Percentiles rank a stretch among this genome's conserved stretches.
phyloP scores from a whole-genome alignment of 2,797 vertebrate species.

The Hirundo rustica region DNA sequence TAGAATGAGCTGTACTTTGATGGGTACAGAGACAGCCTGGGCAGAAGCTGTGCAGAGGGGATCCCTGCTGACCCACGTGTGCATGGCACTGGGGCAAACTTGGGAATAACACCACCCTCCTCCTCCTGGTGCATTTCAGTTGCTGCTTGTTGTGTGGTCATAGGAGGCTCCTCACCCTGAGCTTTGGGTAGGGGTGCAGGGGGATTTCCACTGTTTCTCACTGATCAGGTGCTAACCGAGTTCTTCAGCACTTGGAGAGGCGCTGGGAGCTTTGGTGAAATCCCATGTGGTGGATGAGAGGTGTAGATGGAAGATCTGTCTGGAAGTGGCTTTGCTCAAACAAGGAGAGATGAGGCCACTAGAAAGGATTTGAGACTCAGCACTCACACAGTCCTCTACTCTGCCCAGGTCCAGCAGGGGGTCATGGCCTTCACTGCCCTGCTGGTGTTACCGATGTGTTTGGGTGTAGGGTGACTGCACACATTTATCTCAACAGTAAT shows the following conservation, averaged over 20 bases:
- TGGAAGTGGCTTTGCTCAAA: background rate
- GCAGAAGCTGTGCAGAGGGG: background rate
- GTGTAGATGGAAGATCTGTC: background rate
- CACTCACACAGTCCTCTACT: too few species aligned
- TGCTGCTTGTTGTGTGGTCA: accelerated
- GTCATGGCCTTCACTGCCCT: background rate
- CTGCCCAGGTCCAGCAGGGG: background rate
- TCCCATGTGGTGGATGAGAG: too few species aligned
- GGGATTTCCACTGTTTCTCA: background rate
- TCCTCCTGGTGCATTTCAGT: background rate
- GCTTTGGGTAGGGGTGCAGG: background rate
- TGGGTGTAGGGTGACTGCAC: background rate
- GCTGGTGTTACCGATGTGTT: accelerated
- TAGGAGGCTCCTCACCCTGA: background rate
- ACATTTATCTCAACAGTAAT: background rate
- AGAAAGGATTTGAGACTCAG: background rate
- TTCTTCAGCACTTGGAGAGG: background rate
- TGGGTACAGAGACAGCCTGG: background rate
- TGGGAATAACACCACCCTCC: background rate
- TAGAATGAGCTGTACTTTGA: background rate
- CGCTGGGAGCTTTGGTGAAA: background rate
- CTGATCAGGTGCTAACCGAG: background rate
- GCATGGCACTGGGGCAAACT: too few species aligned
- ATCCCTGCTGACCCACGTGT: accelerated
- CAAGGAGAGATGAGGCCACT: background rate